Evolutionary conservation across 2,888 invertebrate genomes (phyloP), one percentile per base, ranked within the genome.

Genomic region (Plebejus melissa): DNA sequence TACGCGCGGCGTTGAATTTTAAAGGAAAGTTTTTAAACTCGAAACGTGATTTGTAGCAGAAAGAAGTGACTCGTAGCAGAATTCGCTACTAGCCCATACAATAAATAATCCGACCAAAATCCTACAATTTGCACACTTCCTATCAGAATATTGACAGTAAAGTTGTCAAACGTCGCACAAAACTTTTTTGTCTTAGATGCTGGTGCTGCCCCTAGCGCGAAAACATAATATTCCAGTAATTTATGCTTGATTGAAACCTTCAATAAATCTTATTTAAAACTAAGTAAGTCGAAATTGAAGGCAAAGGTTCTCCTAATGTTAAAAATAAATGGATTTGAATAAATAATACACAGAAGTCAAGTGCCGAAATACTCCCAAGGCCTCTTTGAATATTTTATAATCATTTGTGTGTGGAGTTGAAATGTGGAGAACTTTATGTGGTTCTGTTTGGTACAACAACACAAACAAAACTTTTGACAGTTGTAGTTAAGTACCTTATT

Each of bases 401-500:
- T 41, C 28, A 41, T 70, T 70, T 41, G 50, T 74, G 71, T 22
- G 22, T 2, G 9, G 28, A 28, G 11, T 65, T n/a, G n/a, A n/a
- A n/a, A n/a, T 22, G 22, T 2, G 9, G 28, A 28, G 11, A 36
- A 65, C 65, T 65, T 32, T 1, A 65, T 11, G 65, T 65, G 11
- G 13, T 22, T 65, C 13, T 65, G 22, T 32, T 65, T 4, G 13
- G 5, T 65, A 32, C 4, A 65, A 60, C 28, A 60, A 65, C 7
- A 65, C 65, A 65, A 65, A 65, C 11, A 16, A 32, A 16, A 65
- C 36, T 78, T 78, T 76, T 28, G 60, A 60, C 28, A 60, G 28
- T 60, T 9, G 3, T 22, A 60, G 22, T 58, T 28, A 28, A 22
- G 9, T 11, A 50, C 50, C 9, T 50, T 41, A 41, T 9, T 9